Evolutionary conservation across 2,113 vertebrate species (phyloP), one percentile per base, ranked within the genome.

Genomic region (Morone chrysops): DNA sequence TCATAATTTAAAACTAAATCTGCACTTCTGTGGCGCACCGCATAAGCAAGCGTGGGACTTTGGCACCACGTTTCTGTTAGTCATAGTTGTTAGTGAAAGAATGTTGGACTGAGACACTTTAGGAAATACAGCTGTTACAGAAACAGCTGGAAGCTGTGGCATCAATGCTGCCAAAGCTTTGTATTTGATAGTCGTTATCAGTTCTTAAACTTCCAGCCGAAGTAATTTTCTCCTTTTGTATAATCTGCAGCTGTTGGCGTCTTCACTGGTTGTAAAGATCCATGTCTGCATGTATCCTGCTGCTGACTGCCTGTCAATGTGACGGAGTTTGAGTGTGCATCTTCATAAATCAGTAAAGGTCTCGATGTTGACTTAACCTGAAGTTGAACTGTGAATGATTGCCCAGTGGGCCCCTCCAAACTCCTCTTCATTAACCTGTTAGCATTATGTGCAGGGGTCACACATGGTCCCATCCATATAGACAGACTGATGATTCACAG

Each of bases 351-450:
- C 69, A 51, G 57, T 14, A 8, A 69, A 14, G 41, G 50, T 81
- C 59, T 75, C 2, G 0, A 18, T 76, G 80, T 87, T 84, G 79
- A 67, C 5, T 43, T 85, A 54, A 85, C 73, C 81, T 85, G 67
- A 86, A 56, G 53, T 41, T 80, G 79, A 91, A 83, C 86, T 72
- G 20, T 50, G 70, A 61, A 56, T 62, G 60, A 31, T 62, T 14
- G 69, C 43, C 56, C 77, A 41, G 9, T 14, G 47, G 13, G 31
- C 66, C 54, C 70, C 65, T 61, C 40, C 31, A 22, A 48, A 60
- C 80, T 74, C 70, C 12, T 71, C 80, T 57, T 75, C 59, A 66
- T 87, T 73, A 76, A 60, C 45, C 50, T 18, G 69, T 74, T 67
- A 65, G 47, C 67, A 7, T 70, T 56, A 12, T 25, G 61, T 45